Evolutionary conservation across 53 echinoderm and acorn worm genomes (phyloP), one percentile per base, ranked within the genome.

Genomic region (Stichopus horrens): DNA sequence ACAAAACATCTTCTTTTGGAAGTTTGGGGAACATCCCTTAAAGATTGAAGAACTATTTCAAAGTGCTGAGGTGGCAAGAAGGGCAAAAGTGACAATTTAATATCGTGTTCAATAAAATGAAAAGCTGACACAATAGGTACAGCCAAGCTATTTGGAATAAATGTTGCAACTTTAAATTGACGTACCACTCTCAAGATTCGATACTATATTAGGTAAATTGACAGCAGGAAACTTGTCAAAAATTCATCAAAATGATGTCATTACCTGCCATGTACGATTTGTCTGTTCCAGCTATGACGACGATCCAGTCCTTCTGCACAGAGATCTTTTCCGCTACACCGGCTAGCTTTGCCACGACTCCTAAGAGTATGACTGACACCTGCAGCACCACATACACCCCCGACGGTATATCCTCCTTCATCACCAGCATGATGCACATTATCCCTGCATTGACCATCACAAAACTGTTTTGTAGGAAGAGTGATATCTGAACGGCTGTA

Each of bases 301-400:
- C 98, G 73, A 97, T 95, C 97, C 97, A 97, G 77, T 97, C 97
- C 89, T 95, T 97, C 93, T 97, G 95, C 52, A 97, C 94, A 66
- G 92, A 92, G 63, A 95, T 98, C 86, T 93, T 90, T 75, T 95
- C 84, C 0, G 95, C 97, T 13, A 98, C 88, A 60, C 95, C 94
- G 52, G 94, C 91, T 63, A 98, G 83, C 51, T 92, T 90, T 53
- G 98, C 94, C 18, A 93, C 21, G 7, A 90, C 89, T 7, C 98
- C 98, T 5, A 98, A 88, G 21, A 94, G 9, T 79, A 98, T 98
- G 59, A 96, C 90, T 54, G 89, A 53, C 6, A 90, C 74, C 57
- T 93, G 92, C 58, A 88, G 88, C 23, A 94, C 74, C 55, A 87
- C 58, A 53, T 88, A 94, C 22, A 54, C 89, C 73, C 91, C 93